phyloP scores from a whole-genome alignment of 2,797 vertebrate species.

The Enoplosus armatus region DNA sequence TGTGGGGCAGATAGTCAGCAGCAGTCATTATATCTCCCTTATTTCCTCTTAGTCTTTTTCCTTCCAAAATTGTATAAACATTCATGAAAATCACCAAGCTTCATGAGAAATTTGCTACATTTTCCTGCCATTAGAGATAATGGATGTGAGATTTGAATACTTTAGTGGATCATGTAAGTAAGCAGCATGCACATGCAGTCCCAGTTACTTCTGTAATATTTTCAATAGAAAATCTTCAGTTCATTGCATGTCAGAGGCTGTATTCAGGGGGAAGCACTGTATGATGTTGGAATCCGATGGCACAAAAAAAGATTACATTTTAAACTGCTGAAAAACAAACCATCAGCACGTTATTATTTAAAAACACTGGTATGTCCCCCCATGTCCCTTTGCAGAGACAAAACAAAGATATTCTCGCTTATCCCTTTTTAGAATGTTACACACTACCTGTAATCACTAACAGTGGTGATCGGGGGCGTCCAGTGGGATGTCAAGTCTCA shows the following conservation, averaged over 20 bases:
- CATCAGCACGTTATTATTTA: background rate
- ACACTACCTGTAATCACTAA: background rate
- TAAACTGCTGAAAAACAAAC: too few relatives aligned
- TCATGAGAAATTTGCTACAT: background rate
- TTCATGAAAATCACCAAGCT: background rate
- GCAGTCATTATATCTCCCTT: background rate
- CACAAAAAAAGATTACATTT: too few relatives aligned
- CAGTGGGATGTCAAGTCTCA: background rate
- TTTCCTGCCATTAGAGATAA: background rate
- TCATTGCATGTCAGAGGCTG: background rate
- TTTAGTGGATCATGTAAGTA: background rate
- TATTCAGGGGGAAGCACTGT: too few relatives aligned
- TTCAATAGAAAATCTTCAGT: too few relatives aligned
- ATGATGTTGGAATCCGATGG: too few relatives aligned
- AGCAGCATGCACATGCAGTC: background rate
- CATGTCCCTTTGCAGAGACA: background rate
- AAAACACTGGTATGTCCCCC: too few relatives aligned
- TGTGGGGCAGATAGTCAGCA: background rate
- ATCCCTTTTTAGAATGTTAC: background rate
- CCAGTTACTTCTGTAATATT: background rate
- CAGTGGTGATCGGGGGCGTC: background rate
- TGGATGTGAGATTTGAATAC: background rate
- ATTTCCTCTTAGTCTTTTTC: too few relatives aligned
- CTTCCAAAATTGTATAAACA: background rate
- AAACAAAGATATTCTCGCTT: background rate